Base-by-base conservation (phyloP, 2,797 vertebrate species). In the Eulemur coronatus region DNA sequence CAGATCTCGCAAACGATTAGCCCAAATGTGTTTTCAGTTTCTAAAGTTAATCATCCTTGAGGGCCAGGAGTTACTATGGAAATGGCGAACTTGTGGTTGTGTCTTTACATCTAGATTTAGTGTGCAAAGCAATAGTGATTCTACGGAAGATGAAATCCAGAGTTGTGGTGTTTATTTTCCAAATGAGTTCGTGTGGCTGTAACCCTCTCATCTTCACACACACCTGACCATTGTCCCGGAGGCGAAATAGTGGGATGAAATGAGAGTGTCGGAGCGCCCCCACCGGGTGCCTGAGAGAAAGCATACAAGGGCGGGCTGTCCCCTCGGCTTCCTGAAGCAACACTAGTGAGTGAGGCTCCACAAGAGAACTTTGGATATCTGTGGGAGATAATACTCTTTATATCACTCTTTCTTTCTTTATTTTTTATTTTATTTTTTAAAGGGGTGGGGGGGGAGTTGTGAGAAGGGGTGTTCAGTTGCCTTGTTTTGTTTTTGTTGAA, bases 1-100 rank as follows among this genome's bases (percentile, higher is more conserved):
- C 97, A 97, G 97, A 97, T 98, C 97, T 95, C 97, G 92, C 89
- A 90, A 90, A 90, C n/a, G 84, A 98, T 98, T 97, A 98, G 97
- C 87, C 52, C 96, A 93, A 97, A 95, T n/a, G 79, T 81, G 79
- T 97, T 98, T 97, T 96, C 96, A 94, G 97, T 91, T 95, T 92
- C 95, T 89, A 91, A 96, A 97, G 97, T 80, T 84, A 84, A 80
- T 97, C 98, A 97, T 94, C 96, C 88, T 89, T 35, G n/a, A 96
- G 67, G 55, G 30, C 76, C 65, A 35, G 87, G 72, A 73, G 84
- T 84, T 59, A 65, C 63, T 80, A 59, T 24, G 70, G 84, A 88
- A 96, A 95, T 46, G 38, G 55, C 52, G 55, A 69, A 57, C 65
- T 41, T 70, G 38, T 18, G 50, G 46, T 48, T 78, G 63, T 43